Evolutionary conservation across 53 echinoderm and acorn worm species (phyloP), one percentile per base, ranked within the genome.

Genomic region (Henricia sp.): DNA sequence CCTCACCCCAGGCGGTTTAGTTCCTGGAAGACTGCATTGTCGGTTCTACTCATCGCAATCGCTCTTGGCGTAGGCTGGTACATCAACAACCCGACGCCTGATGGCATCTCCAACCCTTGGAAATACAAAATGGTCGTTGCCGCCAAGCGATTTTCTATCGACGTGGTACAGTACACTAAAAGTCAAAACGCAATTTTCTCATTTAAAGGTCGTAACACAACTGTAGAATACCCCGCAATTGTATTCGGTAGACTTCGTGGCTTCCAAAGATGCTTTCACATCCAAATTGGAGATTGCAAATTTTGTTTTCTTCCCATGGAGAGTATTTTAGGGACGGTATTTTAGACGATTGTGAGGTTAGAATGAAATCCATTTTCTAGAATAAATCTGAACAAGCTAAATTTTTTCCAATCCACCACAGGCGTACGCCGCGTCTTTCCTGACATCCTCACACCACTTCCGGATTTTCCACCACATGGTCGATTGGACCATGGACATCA

Each of bases 91-190:
- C 91, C 91, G 1, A 67, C 88, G 24, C 95, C 95, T 0, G 71
- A 84, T 50, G 95, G 95, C 21, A 68, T 95, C 71, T 39, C 77
- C 5, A 82, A 95, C 50, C 95, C 93, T 52, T 93, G 91, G 93
- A 88, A 95, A 27, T 95, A 93, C 66, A 83, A 84, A 29, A n/a
- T 54, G 42, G 37, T 95, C 30, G 68, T 68, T 28, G 86, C 86
- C 13, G 68, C 39, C 25, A 83, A 72, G 38, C 50, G 73, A 32
- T 20, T 83, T 2, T 54, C 35, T 23, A 66, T 20, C 27, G 78
- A 87, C 43, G 33, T 57, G 91, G 91, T 91, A 87, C 13, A 70
- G 17, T 36, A 14, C n/a, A n/a, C n/a, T n/a, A n/a, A n/a, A n/a
- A n/a, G n/a, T n/a, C n/a, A n/a, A n/a, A n/a, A n/a, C n/a, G n/a